A percentile compares a stretch with the other conserved stretches of the same genome.
Evolutionary conservation across 2,888 invertebrate species (phyloP).

Genomic region (Nomada hirtipes): DNA sequence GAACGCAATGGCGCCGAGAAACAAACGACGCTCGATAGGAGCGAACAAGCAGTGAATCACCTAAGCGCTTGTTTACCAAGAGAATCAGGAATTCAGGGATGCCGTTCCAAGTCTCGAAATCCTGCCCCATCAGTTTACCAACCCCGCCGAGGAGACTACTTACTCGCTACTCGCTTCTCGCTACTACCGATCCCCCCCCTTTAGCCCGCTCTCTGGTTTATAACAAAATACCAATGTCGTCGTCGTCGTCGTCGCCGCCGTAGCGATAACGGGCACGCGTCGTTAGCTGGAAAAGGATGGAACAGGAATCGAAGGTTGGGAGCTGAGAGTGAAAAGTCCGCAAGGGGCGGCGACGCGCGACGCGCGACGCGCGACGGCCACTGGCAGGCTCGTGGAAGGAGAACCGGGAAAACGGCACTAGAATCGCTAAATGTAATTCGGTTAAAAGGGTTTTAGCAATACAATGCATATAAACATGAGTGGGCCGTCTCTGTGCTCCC

Average conservation of each 20-base stretch:
- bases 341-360: conserved; percentile 12
- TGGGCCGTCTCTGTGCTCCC: conserved; percentile 73
- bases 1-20: conserved; percentile 81
- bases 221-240: conserved; percentile 13
- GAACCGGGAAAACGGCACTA: conserved; percentile 73
- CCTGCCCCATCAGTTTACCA: conserved; percentile 71
- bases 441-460: conserved; percentile 84
- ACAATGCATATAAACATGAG: conserved; percentile 84
- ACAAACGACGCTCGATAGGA: conserved; percentile 82
- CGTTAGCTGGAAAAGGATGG: conserved; percentile 25
- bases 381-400: conserved; percentile 29
- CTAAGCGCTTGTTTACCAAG: conserved; percentile 83
- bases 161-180: background rate
- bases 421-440: conserved; percentile 84
- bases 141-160: conserved; percentile 31
- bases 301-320: conserved; percentile 38
- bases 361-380: conserved; percentile 9
- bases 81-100: conserved; percentile 83
- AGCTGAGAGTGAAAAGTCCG: conserved; percentile 37
- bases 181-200: conserved; percentile 29
- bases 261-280: conserved; percentile 31
- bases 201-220: conserved; percentile 12
- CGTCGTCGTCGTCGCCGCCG: background rate
- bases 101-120: conserved; percentile 79
- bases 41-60: conserved; percentile 84